A percentile compares a stretch with the other conserved stretches of the same genome.
These are phyloP conservation scores for Leptinotarsa texana DNA, from an alignment of 1,140 invertebrate species.

Conservation along the genomic window DNA sequence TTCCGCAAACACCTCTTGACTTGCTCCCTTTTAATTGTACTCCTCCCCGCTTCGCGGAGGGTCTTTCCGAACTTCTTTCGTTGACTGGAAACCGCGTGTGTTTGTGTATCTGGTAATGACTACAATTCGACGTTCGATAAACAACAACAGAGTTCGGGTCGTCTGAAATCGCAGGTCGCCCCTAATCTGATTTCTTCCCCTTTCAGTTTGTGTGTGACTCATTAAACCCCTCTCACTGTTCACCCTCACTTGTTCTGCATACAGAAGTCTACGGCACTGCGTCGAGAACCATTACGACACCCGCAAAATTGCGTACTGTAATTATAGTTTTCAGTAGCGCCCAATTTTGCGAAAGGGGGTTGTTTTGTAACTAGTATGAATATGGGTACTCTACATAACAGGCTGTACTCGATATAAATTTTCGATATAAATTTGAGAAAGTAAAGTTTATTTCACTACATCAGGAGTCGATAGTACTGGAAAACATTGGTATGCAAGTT, in stretches of 20 bases:
- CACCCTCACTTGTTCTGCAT: conserved; percentile 44
- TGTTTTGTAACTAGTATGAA: no score
- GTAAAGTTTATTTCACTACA: no score
- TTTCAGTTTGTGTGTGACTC: conserved; percentile 55
- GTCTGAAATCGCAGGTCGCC: conserved; percentile 49
- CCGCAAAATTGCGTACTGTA: conserved; percentile 54
- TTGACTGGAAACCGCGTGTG: conserved; percentile 40
- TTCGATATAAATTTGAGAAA: no score
- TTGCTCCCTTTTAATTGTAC: conserved; percentile 12
- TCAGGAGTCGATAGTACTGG: no score
- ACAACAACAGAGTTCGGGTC: conserved; percentile 46
- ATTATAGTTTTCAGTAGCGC: conserved; percentile 41
- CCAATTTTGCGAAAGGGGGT: not conserved
- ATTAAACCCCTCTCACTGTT: conserved; percentile 51
- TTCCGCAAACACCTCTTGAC: conserved; percentile 9
- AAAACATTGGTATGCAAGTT: no score
- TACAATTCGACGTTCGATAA: conserved; percentile 45
- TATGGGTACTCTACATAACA: no score
- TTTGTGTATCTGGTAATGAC: conserved; percentile 48
- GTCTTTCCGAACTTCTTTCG: conserved; percentile 14
- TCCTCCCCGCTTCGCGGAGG: not conserved
- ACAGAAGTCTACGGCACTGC: conserved; percentile 45
- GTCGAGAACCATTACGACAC: conserved; percentile 51
- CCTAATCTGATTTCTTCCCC: conserved; percentile 55
- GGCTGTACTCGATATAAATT: no score